Percentiles rank a stretch among this genome's conserved stretches.
phyloP scores from a whole-genome alignment of 2,888 invertebrate species.

The Leptinotarsa tumamoca region DNA sequence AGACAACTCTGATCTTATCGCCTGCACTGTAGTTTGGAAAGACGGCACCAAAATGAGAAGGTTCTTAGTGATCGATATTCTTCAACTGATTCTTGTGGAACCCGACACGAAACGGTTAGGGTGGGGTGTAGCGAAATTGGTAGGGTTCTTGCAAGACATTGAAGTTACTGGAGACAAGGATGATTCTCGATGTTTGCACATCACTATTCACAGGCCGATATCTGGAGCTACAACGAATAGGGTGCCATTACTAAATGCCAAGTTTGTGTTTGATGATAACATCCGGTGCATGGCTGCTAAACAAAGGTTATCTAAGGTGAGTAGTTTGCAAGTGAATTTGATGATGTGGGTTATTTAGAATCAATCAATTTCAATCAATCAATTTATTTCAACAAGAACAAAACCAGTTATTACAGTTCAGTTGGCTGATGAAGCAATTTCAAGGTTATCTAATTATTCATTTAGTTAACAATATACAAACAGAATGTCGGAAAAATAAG shows the following conservation, averaged over 20 bases:
- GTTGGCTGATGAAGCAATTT: no score
- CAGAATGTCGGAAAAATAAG: no score
- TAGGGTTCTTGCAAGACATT: constrained; percentile 90
- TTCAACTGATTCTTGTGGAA: constrained; percentile 96
- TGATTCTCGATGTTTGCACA: constrained; percentile 93
- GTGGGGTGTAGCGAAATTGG: constrained; percentile 97
- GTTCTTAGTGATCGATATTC: constrained; percentile 95
- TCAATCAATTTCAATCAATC: no score
- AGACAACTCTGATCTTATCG: constrained; percentile 98
- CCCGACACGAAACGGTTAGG: constrained; percentile 91
- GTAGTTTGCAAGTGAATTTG: background rate
- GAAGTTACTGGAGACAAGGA: constrained; percentile 97
- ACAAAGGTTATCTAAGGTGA: constrained; percentile 84
- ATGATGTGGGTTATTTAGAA: no score
- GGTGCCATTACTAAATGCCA: constrained; percentile 86
- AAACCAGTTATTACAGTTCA: no score
- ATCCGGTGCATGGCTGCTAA: constrained; percentile 99
- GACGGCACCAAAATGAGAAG: constrained; percentile 90
- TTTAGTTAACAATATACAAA: no score
- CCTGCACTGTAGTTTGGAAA: constrained; percentile 92
- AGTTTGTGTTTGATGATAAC: constrained; percentile 98
- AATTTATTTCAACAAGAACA: no score
- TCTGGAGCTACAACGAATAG: constrained; percentile 75
- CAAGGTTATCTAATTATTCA: no score
- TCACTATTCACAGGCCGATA: constrained; percentile 89